Evolutionary conservation across 2,113 vertebrate species (phyloP), one percentile per base, ranked within the genome.

Genomic region (Paradisaea rubra): DNA sequence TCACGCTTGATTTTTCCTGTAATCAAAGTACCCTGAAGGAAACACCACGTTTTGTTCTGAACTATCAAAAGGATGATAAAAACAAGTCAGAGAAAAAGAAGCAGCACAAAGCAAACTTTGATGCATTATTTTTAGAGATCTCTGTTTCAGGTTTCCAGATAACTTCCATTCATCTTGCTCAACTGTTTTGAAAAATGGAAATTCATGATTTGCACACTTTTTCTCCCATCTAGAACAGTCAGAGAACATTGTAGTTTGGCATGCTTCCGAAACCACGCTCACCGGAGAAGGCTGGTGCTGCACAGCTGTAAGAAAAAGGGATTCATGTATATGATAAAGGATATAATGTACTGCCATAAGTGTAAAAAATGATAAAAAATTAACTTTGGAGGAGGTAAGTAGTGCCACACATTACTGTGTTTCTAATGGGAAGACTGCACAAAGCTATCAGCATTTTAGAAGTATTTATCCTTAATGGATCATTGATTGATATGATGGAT

Each of bases 1-100:
- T 81, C 82, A 95, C 3, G 35, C 74, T 95, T 93, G 35, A 88
- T 95, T 96, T 96, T 78, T 95, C 49, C 71, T 89, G 73, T 89
- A 94, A 94, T 96, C 69, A 94, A 86, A 94, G 35, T 63, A 83
- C 88, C 71, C 71, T 64, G 66, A 95, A 96, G 92, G 86, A 96
- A 97, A 88, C 20, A 73, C 79, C 33, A 47, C 9, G 56, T 96
- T 94, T 97, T 93, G 19, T 68, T 95, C 57, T 69, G 37, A 23
- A 19, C 60, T 94, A 97, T 95, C 63, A 91, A 91, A 81, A 49
- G 10, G 39, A 44, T 22, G 31, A 86, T 87, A 70, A 65, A 91
- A 91, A 63, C 17, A 70, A 76, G 66, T 50, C 31, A 61, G n/a
- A 60, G 50, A 39, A 86, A 87, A 73, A 8, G 8, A 71, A 83